phyloP scores from a whole-genome alignment of 2,113 vertebrate species.

The Hypocryptadius cinnamomeus region DNA sequence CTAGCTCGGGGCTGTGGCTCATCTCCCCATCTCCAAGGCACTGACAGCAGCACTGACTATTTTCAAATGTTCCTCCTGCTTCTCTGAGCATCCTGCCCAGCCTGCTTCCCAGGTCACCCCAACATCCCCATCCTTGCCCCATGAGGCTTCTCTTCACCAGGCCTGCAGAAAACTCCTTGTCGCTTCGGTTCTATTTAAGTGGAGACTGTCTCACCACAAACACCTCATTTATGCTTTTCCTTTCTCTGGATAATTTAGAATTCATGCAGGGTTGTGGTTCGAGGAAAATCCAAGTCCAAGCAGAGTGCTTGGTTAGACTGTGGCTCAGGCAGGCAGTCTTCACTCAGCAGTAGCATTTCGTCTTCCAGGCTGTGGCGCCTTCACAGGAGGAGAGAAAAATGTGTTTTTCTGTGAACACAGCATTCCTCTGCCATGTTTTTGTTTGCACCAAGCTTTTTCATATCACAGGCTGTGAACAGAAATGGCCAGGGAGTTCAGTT shows the following conservation, averaged over 20 bases:
- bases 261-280: constrained; percentile 37
- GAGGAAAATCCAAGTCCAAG: background rate
- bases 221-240: constrained; percentile 50
- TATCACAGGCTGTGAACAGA: background rate
- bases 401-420: background rate
- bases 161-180: constrained; percentile 37
- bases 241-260: constrained; percentile 4
- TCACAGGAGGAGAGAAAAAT: background rate
- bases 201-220: constrained; percentile 68
- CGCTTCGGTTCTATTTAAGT: constrained; percentile 46
- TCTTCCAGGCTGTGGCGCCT: background rate
- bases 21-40: background rate
- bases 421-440: background rate
- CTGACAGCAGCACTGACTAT: background rate
- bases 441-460: background rate
- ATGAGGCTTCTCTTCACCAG: background rate
- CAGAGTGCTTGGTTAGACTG: background rate
- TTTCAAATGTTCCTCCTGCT: background rate
- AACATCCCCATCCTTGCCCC: constrained; percentile 1
- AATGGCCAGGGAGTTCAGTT: background rate
- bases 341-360: background rate
- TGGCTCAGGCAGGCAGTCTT: background rate
- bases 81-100: background rate
- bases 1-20: background rate
- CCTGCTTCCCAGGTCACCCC: background rate